Evolutionary conservation across 2,113 vertebrate genomes (phyloP).

Genomic region (Theristicus caerulescens): DNA sequence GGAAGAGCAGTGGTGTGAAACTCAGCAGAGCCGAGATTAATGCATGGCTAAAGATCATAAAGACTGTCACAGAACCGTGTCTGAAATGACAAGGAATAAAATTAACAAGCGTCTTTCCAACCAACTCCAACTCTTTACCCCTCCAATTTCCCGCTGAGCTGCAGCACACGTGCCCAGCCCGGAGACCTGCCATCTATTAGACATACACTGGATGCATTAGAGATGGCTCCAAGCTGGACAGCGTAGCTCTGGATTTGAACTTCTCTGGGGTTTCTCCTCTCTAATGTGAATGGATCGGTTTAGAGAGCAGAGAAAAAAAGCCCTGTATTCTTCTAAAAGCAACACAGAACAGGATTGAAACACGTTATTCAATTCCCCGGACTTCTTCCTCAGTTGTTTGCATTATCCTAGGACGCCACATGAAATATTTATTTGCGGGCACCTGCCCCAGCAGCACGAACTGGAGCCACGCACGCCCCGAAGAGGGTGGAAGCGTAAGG

Average conservation of each 20-base stretch:
- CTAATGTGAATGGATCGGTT: not conserved
- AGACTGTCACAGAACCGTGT: not conserved
- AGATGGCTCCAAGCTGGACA: not conserved
- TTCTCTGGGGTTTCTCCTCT: not conserved
- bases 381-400: not conserved
- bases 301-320: not conserved
- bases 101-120: conserved; percentile 24
- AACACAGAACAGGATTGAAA: accelerated
- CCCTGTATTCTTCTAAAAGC: not conserved
- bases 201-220: accelerated
- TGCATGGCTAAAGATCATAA: conserved; percentile 5
- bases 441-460: not conserved
- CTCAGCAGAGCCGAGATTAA: not conserved
- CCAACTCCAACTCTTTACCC: not conserved
- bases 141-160: not conserved
- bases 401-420: not conserved
- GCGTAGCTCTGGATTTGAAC: not conserved
- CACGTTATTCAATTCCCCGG: accelerated
- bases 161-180: not conserved
- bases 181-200: not conserved
- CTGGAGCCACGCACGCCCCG: accelerated
- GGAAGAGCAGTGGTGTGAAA: conserved; percentile 14
- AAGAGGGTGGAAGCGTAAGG: not conserved
- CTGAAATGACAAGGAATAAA: conserved; percentile 25
- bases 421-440: not conserved